A percentile compares a stretch with the other conserved stretches of the same genome.
These are phyloP conservation scores for Rhodinocichla rosea DNA, from an alignment of 2,113 vertebrate genomes.

Conservation along the genomic window DNA sequence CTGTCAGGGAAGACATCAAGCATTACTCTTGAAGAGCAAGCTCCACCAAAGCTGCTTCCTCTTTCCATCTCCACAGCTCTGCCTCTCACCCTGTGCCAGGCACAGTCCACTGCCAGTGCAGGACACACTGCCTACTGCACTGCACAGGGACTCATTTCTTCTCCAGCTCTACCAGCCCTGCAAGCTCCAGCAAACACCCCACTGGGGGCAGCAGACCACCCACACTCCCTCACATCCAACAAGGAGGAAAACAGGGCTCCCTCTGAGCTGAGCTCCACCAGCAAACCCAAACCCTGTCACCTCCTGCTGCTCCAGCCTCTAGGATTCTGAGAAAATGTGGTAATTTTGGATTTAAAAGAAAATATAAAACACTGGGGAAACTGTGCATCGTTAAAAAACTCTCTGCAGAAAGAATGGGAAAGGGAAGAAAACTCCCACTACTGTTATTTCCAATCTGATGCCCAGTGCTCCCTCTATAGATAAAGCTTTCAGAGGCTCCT, in stretches of 20 bases:
- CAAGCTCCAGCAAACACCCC: background rate
- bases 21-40: background rate
- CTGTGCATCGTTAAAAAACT: background rate
- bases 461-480: background rate
- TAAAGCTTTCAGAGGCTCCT: background rate
- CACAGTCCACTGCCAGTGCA: background rate
- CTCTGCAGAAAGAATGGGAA: background rate
- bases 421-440: background rate
- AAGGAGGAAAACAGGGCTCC: background rate
- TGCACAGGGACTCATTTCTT: background rate
- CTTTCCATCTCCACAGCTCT: background rate
- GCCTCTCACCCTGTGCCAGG: background rate
- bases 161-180: background rate
- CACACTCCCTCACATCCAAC: background rate
- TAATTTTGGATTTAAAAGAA: background rate
- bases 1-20: background rate
- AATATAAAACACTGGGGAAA: background rate
- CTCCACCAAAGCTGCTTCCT: background rate
- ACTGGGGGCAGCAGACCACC: background rate
- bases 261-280: background rate
- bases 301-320: background rate
- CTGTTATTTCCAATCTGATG: fast-evolving
- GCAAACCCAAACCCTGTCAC: background rate
- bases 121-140: background rate
- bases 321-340: background rate